These are phyloP conservation scores for Tiliacea citrago DNA, from an alignment of 2,888 invertebrate species.

Conservation along the genomic window DNA sequence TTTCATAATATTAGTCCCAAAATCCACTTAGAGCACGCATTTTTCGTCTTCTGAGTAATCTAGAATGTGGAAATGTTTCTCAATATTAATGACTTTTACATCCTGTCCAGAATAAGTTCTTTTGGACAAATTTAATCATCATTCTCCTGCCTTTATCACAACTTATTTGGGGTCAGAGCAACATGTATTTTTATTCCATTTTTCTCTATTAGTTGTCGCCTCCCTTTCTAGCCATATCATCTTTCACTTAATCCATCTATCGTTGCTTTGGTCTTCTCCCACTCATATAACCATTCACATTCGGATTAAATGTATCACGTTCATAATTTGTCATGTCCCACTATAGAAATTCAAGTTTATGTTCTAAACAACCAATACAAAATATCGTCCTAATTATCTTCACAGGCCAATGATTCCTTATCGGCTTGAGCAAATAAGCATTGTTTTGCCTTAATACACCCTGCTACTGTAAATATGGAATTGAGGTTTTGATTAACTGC, in stretches of 20 bases:
- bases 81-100: neutral
- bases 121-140: too few relatives aligned
- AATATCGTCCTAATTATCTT: conserved; percentile 46
- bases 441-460: conserved; percentile 48
- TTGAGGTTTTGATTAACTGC: conserved; percentile 47
- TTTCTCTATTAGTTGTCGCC: too few relatives aligned
- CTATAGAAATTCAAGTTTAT: conserved; percentile 17
- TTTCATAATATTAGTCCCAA: neutral
- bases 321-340: neutral
- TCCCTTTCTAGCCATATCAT: too few relatives aligned
- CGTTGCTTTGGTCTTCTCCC: too few relatives aligned
- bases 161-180: too few relatives aligned
- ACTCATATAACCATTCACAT: too few relatives aligned
- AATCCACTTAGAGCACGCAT: neutral
- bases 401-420: conserved; percentile 57
- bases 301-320: neutral
- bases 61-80: conserved; percentile 1
- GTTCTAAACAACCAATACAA: conserved; percentile 25
- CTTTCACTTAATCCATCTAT: too few relatives aligned
- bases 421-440: conserved; percentile 41
- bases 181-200: too few relatives aligned
- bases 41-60: neutral
- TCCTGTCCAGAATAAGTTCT: neutral
- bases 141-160: too few relatives aligned
- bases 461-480: conserved; percentile 31